Conservation (phyloP, 2,888 invertebrate species). For the Frankliniella fusca region DNA sequence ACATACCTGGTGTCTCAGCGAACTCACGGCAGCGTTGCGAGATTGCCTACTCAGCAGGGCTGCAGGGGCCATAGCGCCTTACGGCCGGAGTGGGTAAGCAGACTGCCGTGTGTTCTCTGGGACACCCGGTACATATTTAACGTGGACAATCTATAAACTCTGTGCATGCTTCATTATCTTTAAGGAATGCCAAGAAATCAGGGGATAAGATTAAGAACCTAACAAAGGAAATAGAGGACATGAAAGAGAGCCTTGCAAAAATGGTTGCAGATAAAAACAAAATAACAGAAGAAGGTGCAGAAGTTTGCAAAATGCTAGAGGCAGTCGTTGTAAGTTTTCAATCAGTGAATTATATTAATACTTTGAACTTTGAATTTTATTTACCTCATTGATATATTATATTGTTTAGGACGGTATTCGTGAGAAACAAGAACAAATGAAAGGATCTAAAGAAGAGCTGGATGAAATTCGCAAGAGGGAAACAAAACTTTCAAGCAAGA, state of each 20-base stretch:
- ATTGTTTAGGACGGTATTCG: conserved; percentile 34
- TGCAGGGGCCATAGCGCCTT: no score
- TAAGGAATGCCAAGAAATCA: conserved; percentile 70
- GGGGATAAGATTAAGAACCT: conserved; percentile 70
- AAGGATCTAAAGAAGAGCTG: conserved; percentile 60
- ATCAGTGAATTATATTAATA: conserved; percentile 6
- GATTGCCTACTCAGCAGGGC: no score
- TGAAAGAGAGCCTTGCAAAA: conserved; percentile 58
- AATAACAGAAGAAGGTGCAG: conserved; percentile 49
- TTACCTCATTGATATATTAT: background rate
- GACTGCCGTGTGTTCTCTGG: no score
- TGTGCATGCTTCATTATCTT: conserved; percentile 23
- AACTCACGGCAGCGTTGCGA: no score
- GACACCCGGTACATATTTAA: no score
- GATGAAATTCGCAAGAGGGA: conserved; percentile 58
- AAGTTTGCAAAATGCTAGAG: conserved; percentile 43
- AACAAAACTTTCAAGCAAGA: conserved; percentile 62
- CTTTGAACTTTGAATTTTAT: background rate
- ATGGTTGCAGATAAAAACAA: conserved; percentile 42
- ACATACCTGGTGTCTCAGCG: no score
- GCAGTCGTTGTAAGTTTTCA: conserved; percentile 38
- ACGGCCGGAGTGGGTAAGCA: no score
- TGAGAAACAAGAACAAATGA: conserved; percentile 37
- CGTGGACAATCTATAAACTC: background rate
- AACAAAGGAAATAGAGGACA: conserved; percentile 64